Evolutionary conservation across 2,113 vertebrate species (phyloP), one percentile per base, ranked within the genome.

Genomic region (Centropus unirufus): DNA sequence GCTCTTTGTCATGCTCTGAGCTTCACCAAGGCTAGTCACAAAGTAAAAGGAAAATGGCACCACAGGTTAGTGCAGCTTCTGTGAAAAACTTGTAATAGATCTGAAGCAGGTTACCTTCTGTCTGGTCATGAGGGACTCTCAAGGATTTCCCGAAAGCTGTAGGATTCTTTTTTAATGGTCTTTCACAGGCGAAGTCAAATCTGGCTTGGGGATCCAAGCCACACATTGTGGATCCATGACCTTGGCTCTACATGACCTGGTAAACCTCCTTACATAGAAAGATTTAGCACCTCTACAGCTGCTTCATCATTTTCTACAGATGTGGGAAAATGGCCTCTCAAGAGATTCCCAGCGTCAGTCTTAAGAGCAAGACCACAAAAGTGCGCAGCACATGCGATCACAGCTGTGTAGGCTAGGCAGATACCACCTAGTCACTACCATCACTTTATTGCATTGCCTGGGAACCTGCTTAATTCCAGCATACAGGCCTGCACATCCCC

Each of bases 301-400:
- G 18, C 12, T 5, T 34, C 9, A 55, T 30, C 21, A 24, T 24
- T 42, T 47, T 40, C 40, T 49, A 46, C 70, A 78, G 40, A 42
- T 0, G 0, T 34, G 18, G 54, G 55, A 4, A 66, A 74, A 54
- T 5, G 61, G 12, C 11, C 54, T 57, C 62, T 17, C 36, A 47
- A 39, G 29, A 63, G 15, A 73, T 23, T 16, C 46, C 7, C n/a
- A 54, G 10, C 32, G 74, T 1, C 7, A 17, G 4, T 10, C 47
- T 21, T n/a, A 85, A 75, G 6, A 30, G 26, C 11, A 70, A 55
- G 58, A 76, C 47, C 12, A 79, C 27, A 68, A 68, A 72, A 49
- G 4, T 2, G 7, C 3, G 14, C 1, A 5, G 44, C 49, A 77
- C 3, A 2, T 27, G 6, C 23, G 15, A 64, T 59, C 63, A 51